A percentile compares a stretch with the other conserved stretches of the same genome.
phyloP scores from a whole-genome alignment of 2,113 vertebrate species.

The Ramphastos sulfuratus region DNA sequence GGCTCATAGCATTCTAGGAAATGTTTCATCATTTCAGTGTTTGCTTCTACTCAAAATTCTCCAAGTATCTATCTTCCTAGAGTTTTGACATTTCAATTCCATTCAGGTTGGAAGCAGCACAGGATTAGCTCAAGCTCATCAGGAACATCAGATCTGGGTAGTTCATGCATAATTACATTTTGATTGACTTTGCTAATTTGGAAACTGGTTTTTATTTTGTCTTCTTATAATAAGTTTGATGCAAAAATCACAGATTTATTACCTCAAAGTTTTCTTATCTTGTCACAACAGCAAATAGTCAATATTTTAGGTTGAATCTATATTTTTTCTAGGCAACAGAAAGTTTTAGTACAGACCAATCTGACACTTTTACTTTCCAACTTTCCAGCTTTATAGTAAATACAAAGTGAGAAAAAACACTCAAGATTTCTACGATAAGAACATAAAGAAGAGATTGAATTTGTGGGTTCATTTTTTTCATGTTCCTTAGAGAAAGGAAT shows the following conservation, averaged over 20 bases:
- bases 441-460: background rate
- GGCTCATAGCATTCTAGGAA: background rate
- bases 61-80: background rate
- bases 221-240: background rate
- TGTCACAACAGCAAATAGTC: background rate
- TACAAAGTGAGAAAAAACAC: background rate
- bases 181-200: slow-evolving; percentile 15
- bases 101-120: background rate
- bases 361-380: background rate
- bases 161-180: slow-evolving; percentile 29
- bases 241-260: background rate
- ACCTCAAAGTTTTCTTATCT: background rate
- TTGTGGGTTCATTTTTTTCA: background rate
- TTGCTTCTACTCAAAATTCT: background rate
- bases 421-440: background rate
- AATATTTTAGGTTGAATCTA: background rate
- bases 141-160: background rate
- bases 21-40: background rate
- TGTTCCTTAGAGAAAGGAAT: background rate
- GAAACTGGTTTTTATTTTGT: background rate
- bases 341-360: background rate
- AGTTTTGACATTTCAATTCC: slow-evolving; percentile 12
- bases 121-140: slow-evolving; percentile 35
- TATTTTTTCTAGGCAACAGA: background rate
- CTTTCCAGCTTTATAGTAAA: background rate